A percentile compares a stretch with the other conserved stretches of the same genome.
Evolutionary conservation across 2,113 vertebrate species (phyloP).

Genomic region (Beaufortia kweichowensis): DNA sequence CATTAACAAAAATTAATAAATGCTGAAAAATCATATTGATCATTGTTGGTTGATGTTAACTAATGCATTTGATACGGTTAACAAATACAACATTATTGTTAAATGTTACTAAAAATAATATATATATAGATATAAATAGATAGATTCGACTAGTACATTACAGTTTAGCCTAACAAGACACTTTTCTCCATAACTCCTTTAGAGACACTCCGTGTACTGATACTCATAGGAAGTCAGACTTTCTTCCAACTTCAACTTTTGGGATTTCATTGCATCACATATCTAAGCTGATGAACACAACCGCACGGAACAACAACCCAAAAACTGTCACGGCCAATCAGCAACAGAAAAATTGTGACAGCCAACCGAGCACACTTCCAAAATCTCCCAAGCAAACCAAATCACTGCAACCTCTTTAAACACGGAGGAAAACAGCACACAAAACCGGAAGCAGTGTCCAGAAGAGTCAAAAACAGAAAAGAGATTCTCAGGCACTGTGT

Average conservation of each 20-base stretch:
- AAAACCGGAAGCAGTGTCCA: neutral
- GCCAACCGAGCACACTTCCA: constrained; percentile 6
- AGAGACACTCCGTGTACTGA: neutral
- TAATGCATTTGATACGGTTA: too few relatives aligned
- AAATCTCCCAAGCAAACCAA: neutral
- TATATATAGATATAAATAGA: too few relatives aligned
- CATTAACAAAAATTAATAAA: too few relatives aligned
- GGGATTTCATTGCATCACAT: constrained; percentile 33
- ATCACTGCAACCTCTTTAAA: neutral
- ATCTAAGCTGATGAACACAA: constrained; percentile 64
- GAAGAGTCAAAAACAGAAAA: constrained; percentile 28
- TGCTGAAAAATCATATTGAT: too few relatives aligned
- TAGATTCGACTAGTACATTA: too few relatives aligned
- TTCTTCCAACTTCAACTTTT: constrained; percentile 16
- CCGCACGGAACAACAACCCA: constrained; percentile 52
- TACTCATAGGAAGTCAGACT: neutral
- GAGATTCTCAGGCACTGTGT: constrained; percentile 29
- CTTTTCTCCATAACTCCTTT: neutral
- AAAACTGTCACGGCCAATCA: constrained; percentile 43
- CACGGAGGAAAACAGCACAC: neutral
- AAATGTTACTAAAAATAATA: too few relatives aligned
- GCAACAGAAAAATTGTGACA: constrained; percentile 21
- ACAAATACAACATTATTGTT: too few relatives aligned
- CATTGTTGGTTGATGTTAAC: too few relatives aligned
- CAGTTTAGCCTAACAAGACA: neutral